A percentile compares a stretch with the other conserved stretches of the same genome.
These are phyloP conservation scores for Atrichornis clamosus DNA, from an alignment of 2,113 vertebrate species.

Conservation along the genomic window DNA sequence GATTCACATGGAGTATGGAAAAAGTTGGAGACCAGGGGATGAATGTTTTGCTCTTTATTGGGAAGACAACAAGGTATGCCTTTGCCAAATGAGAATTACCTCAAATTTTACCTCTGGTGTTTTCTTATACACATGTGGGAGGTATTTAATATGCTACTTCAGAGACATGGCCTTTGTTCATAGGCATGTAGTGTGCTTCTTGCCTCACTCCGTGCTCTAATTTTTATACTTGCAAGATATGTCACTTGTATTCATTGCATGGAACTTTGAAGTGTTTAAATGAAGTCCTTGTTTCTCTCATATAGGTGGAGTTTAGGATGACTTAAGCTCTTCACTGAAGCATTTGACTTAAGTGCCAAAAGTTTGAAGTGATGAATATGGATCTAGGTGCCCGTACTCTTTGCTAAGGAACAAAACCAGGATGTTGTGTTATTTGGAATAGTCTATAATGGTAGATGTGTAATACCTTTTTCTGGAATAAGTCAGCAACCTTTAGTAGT, in stretches of 20 bases:
- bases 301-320: background rate
- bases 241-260: background rate
- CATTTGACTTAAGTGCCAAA: background rate
- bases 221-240: background rate
- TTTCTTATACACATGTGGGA: rapidly evolving
- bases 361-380: background rate
- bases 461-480: background rate
- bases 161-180: background rate
- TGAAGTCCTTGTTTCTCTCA: background rate
- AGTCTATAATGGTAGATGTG: background rate
- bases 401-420: background rate
- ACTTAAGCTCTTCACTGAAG: background rate
- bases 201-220: background rate
- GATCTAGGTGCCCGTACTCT: background rate
- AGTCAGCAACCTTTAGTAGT: background rate
- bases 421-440: background rate
- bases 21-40: slow-evolving; percentile 91
- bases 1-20: slow-evolving; percentile 70
- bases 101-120: background rate
- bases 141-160: background rate
- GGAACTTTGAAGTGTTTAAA: background rate
- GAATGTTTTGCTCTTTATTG: slow-evolving; percentile 96
- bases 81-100: background rate
- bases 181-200: background rate
- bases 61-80: slow-evolving; percentile 95